Evolutionary conservation across 2,797 vertebrate species (phyloP), one percentile per base, ranked within the genome.

Genomic region (Sebastes flavidus): DNA sequence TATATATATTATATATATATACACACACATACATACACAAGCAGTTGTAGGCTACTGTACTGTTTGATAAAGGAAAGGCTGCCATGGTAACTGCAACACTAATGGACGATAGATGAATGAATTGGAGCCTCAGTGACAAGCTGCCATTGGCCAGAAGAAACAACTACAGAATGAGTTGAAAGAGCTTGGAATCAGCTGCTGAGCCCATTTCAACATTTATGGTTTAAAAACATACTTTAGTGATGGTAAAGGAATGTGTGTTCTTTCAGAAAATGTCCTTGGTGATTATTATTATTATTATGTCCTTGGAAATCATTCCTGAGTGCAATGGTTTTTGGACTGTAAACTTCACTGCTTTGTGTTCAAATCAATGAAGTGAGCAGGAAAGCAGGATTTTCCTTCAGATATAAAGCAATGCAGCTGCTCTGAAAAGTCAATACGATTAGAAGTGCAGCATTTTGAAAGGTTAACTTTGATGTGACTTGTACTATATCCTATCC

Each of bases 31-130:
- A 4, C 6, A 18, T 46, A 22, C 14, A 49, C 13, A 20, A 29
- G 66, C 29, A 9, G 38, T 76, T 55, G 12, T 20, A 49, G 24
- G 13, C 7, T 8, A 27, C 62, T 52, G 71, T 74, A 27, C 62
- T 52, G 71, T 76, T 66, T 75, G 65, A 77, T 42, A 29, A 79
- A 66, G 66, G 27, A 58, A 5, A 10, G 30, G 87, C 65, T 84
- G 70, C 81, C 81, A 80, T 73, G 80, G 80, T 30, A 75, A 87
- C 80, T 24, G 65, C 61, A 52, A 4, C 0, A 22, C 62, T 30
- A 27, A 76, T 12, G 54, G 52, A 67, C 46, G 29, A 78, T 0
- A n/a, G 27, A 61, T 59, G 29, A 65, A 78, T 61, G 62, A 78
- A 79, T 4, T 22, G 29, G 25, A 65, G 38, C 34, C 63, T 75